Evolutionary conservation across 2,113 vertebrate species (phyloP).

Genomic region (Microtus ochrogaster): DNA sequence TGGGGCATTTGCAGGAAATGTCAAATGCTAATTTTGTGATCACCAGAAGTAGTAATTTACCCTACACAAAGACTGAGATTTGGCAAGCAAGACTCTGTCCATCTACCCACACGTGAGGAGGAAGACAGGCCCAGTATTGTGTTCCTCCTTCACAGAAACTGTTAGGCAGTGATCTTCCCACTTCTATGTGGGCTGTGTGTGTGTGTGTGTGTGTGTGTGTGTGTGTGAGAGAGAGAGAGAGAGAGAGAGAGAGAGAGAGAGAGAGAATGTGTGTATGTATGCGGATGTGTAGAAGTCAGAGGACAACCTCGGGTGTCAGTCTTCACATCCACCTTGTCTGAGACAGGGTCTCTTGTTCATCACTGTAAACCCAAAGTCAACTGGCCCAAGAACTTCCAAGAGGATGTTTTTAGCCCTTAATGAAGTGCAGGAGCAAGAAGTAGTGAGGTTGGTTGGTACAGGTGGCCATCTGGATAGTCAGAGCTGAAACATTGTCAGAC

Average conservation of each 20-base stretch:
- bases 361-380: not conserved
- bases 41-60: conserved; percentile 55
- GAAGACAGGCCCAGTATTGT: not conserved
- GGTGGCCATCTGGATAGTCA: not conserved
- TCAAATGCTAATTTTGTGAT: conserved; percentile 71
- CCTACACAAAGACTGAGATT: conserved; percentile 55
- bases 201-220: too few species aligned
- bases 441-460: not conserved
- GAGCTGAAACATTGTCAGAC: not conserved
- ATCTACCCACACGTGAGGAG: conserved; percentile 38
- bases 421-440: conserved; percentile 10
- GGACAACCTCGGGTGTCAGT: not conserved
- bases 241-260: too few species aligned
- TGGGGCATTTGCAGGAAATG: conserved; percentile 68
- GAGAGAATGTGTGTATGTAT: not conserved
- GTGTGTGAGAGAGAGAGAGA: not conserved
- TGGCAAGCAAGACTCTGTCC: conserved; percentile 57
- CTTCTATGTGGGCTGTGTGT: not conserved
- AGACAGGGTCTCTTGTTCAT: not conserved
- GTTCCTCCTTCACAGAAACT: not conserved
- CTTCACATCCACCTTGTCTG: not conserved
- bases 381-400: not conserved
- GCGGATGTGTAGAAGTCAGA: not conserved
- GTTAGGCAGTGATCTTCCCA: not conserved
- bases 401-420: not conserved